Base-by-base conservation (phyloP, 2,113 vertebrate species). In the Rallus limicola region DNA sequence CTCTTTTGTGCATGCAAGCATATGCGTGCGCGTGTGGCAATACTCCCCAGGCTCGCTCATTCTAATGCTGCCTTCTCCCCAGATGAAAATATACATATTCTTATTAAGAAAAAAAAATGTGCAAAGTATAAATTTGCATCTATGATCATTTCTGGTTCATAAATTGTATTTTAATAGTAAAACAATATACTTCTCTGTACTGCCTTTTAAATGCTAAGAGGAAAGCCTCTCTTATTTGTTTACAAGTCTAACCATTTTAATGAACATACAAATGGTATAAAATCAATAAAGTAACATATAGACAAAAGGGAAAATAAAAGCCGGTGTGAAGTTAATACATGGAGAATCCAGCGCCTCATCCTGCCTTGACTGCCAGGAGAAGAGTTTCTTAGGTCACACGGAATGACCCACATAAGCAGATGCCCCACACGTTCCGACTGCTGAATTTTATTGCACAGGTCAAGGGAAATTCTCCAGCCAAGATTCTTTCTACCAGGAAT, bases 71-170 rank as follows among this genome's bases (percentile, higher is more conserved):
- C 25, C 58, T 94, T 94, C 92, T 95, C 94, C 95, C 88, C 58
- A 91, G 94, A 95, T 90, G 91, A 67, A 96, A 82, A 91, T 80
- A 82, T 91, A 94, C 94, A 91, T 79, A 79, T 96, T 86, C 97
- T 97, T 85, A 58, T 95, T 92, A 96, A 94, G 86, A 24, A 92
- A 91, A 96, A 88, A 95, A 93, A 92, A 85, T 34, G 25, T 24
- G 79, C 63, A 55, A 96, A 96, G 76, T 78, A 96, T 88, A 95
- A 96, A 97, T 46, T 86, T 65, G 87, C 92, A 93, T 97, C 97
- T 94, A 16, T 81, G 58, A 93, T 48, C 2, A 83, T 93, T 93
- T 87, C 94, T 93, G 90, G 91, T 86, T 97, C 94, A 93, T 88
- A 71, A 91, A 65, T 91, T 94, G 91, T 83, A 48, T 75, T 92